These are phyloP conservation scores for Eulemur albifrons DNA, from an alignment of 2,797 vertebrate species.

Conservation along the genomic window DNA sequence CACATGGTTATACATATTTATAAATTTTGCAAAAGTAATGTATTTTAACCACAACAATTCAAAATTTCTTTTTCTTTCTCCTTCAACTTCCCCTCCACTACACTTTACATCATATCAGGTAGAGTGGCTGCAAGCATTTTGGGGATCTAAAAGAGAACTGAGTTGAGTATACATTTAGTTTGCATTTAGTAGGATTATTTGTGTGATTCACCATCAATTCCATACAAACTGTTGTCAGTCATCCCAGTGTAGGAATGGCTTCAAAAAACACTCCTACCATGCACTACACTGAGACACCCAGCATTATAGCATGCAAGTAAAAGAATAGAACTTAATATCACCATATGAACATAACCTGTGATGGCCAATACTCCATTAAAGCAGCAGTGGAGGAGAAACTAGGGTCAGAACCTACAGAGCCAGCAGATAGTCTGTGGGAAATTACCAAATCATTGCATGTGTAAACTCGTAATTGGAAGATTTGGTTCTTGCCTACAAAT, in stretches of 20 bases:
- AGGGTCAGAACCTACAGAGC: neutral
- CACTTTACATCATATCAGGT: neutral
- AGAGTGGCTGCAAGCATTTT: neutral
- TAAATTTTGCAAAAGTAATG: neutral
- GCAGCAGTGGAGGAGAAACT: neutral
- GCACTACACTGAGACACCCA: neutral
- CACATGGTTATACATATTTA: neutral
- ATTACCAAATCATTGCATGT: neutral
- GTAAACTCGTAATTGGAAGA: neutral
- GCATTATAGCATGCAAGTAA: rapidly evolving
- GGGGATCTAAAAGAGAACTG: neutral
- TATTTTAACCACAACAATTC: neutral
- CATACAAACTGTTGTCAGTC: neutral
- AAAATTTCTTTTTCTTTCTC: neutral
- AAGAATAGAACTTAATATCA: neutral
- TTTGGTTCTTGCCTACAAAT: neutral
- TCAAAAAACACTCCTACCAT: neutral
- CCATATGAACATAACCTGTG: neutral
- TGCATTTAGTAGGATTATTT: neutral
- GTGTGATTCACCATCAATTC: neutral
- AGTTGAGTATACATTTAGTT: neutral
- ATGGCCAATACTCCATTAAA: rapidly evolving
- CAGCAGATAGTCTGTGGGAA: neutral
- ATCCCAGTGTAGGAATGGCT: neutral
- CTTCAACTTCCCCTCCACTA: neutral